These are phyloP conservation scores for Hapalemur alaotrensis DNA, from an alignment of 2,797 vertebrate species.

Conservation along the genomic window DNA sequence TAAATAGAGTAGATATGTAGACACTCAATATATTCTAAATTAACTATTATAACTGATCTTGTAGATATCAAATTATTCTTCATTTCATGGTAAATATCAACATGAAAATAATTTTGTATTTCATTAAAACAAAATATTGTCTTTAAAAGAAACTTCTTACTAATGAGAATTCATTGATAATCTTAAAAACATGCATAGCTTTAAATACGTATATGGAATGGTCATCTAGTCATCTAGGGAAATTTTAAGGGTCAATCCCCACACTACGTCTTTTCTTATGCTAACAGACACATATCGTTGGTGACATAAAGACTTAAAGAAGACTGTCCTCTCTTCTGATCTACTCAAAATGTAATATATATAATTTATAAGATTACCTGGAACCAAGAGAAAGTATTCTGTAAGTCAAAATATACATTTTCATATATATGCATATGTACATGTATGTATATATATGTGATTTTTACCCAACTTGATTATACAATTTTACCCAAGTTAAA, in stretches of 20 bases:
- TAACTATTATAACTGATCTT: not conserved
- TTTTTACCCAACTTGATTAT: not conserved
- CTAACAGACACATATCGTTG: not conserved
- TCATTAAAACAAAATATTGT: not conserved
- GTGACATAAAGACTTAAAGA: not conserved
- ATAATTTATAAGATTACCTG: not conserved
- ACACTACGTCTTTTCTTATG: not conserved
- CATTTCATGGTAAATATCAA: not conserved
- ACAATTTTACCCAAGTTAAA: not conserved
- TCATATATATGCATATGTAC: not conserved
- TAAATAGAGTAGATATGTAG: not conserved
- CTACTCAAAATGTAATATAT: not conserved
- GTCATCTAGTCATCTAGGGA: not conserved
- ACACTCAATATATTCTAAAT: not conserved
- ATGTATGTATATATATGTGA: not conserved
- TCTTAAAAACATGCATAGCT: not conserved
- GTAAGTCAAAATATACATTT: not conserved
- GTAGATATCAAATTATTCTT: not conserved
- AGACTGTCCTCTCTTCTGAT: not conserved
- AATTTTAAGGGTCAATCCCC: not conserved
- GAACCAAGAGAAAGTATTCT: not conserved
- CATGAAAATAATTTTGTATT: not conserved
- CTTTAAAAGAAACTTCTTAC: not conserved
- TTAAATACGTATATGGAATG: not conserved
- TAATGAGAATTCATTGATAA: not conserved